Evolutionary conservation across 2,113 vertebrate genomes (phyloP), one percentile per base, ranked within the genome.

Genomic region (Varanus salvator): DNA sequence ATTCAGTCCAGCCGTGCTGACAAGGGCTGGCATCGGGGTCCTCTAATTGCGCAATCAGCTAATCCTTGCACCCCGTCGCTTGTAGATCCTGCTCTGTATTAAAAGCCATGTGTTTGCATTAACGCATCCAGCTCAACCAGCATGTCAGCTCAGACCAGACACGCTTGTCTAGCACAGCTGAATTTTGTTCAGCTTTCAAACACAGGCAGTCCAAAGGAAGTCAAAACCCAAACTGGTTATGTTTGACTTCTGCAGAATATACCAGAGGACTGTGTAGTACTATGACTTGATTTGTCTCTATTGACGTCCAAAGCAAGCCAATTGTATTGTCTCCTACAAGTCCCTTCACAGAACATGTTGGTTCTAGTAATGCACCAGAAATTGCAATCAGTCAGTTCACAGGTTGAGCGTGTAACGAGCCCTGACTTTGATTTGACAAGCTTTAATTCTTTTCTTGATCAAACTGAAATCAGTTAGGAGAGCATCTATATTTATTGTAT

Each of bases 11-110:
- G 66, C 38, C 50, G 50, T 44, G 29, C 87, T 92, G 85, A 90
- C 57, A 90, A 91, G 23, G 11, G 54, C 90, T 90, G 57, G 50
- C 77, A 34, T n/a, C 69, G 4, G 23, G 86, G 8, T 90, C 0
- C 3, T 76, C 68, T 92, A 87, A 91, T 92, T 89, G 82, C 6
- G 84, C 84, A 29, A 85, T 90, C 50, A 76, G 19, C 85, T 66
- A 78, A 69, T 89, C 90, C 86, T 80, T 66, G 6, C 84, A 86
- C 75, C 54, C 34, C 31, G 83, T n/a, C 57, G 0, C 66, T 19
- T 84, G 66, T 78, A 78, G 27, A 21, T 21, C 5, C n/a, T 69
- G 15, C 38, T 54, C 88, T 89, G 7, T 77, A 84, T 52, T 68
- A 69, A 89, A 89, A 80, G 64, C 48, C 69, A 50, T 12, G 15